A percentile compares a stretch with the other conserved stretches of the same genome.
phyloP scores from a whole-genome alignment of 30 jellyfish, hydroid and myxozoan genomes.

The Hydractinia echinata region DNA sequence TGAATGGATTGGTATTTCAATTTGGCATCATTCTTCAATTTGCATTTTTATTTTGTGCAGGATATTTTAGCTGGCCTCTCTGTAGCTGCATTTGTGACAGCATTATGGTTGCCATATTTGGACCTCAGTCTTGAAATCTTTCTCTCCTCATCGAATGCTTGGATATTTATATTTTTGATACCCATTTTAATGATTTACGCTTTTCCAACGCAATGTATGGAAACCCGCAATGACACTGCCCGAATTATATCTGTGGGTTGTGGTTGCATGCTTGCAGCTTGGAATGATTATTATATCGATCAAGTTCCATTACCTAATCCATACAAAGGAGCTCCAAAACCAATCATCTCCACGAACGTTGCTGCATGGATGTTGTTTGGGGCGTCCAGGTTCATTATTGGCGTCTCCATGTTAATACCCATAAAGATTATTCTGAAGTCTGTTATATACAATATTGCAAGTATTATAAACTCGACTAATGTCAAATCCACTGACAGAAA shows the following conservation, averaged over 20 bases:
- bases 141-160: conserved; percentile 63
- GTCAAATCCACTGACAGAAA: conserved; percentile 42
- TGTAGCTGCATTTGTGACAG: conserved; percentile 64
- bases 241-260: conserved; percentile 83
- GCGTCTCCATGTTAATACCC: conserved; percentile 66
- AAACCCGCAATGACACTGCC: conserved; percentile 89
- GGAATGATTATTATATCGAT: conserved; percentile 74
- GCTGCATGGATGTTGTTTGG: conserved; percentile 37
- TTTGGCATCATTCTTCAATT: background rate
- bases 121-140: conserved; percentile 61
- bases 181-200: conserved; percentile 52
- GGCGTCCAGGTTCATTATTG: conserved; percentile 53
- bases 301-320: conserved; percentile 81
- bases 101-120: conserved; percentile 69
- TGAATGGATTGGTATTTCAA: background rate
- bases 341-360: conserved; percentile 28
- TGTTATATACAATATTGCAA: conserved; percentile 26
- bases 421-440: conserved; percentile 59
- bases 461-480: conserved; percentile 44
- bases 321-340: conserved; percentile 68
- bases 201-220: conserved; percentile 90
- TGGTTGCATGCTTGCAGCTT: conserved; percentile 75
- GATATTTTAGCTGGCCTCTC: conserved; percentile 81
- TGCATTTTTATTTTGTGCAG: conserved; percentile 43
- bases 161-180: conserved; percentile 52